Conservation (phyloP, 2,888 invertebrate species). For the Anthrax anthrax region DNA sequence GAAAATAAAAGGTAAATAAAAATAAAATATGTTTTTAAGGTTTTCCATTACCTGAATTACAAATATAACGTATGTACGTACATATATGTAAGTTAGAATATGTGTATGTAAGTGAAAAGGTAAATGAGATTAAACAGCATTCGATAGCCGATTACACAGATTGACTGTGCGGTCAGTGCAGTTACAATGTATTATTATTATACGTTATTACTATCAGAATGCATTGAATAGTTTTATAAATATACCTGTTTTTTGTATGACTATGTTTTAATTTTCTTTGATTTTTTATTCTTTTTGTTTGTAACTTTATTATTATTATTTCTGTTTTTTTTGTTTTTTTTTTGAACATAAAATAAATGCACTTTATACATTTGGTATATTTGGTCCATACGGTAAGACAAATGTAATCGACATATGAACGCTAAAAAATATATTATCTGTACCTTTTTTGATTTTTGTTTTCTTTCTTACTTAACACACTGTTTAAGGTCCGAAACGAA, state of each 20-base stretch:
- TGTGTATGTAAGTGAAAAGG: not conserved
- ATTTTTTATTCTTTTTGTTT: not conserved
- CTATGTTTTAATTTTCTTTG: not conserved
- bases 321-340: no score
- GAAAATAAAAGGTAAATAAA: no score
- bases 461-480: not conserved
- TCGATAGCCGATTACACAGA: not conserved
- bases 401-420: not conserved
- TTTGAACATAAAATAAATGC: no score
- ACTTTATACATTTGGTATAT: not conserved
- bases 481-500: not conserved
- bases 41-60: not conserved
- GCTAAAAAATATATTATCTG: not conserved
- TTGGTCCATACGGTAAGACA: not conserved
- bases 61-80: no score
- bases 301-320: no score
- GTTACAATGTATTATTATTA: no score
- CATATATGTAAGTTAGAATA: no score
- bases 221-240: no score
- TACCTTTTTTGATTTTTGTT: not conserved
- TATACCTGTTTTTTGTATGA: not conserved
- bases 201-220: no score
- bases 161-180: not conserved
- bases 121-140: not conserved
- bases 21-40: not conserved